Evolutionary conservation across 2,888 invertebrate species (phyloP).

Genomic region (Hydropsyche betteni): DNA sequence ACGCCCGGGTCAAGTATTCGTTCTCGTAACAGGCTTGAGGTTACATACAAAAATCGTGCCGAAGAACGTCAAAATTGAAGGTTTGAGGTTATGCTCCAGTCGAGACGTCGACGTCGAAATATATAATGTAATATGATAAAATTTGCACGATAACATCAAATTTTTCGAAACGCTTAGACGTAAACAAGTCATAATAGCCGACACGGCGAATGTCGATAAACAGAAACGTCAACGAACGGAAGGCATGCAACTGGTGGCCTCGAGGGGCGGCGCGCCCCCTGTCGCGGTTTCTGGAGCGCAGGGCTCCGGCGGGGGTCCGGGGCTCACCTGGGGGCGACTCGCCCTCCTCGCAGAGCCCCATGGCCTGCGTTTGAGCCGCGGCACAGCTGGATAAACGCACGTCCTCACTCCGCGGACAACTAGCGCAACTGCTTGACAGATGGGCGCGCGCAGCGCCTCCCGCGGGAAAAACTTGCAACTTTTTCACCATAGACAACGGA

Average conservation of each 20-base stretch:
- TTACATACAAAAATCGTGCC: too few relatives aligned
- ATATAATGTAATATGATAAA: too few relatives aligned
- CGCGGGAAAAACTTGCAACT: neutral
- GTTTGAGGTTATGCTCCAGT: too few relatives aligned
- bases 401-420: neutral
- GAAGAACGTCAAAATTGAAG: too few relatives aligned
- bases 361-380: neutral
- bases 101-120: too few relatives aligned
- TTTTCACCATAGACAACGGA: slow-evolving; percentile 13
- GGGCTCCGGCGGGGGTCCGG: neutral
- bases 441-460: slow-evolving; percentile 17
- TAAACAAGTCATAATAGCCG: too few relatives aligned
- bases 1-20: too few relatives aligned
- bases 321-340: neutral
- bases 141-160: too few relatives aligned
- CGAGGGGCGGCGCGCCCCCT: neutral
- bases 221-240: slow-evolving; percentile 17
- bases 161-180: too few relatives aligned
- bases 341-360: slow-evolving; percentile 37
- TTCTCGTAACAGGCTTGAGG: too few relatives aligned
- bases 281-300: neutral
- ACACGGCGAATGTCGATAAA: neutral
- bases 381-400: neutral
- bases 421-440: slow-evolving; percentile 15
- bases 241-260: neutral